Percentiles rank a stretch among this genome's conserved stretches.
phyloP scores from a whole-genome alignment of 2,113 vertebrate genomes.

The Xenopus laevis region DNA sequence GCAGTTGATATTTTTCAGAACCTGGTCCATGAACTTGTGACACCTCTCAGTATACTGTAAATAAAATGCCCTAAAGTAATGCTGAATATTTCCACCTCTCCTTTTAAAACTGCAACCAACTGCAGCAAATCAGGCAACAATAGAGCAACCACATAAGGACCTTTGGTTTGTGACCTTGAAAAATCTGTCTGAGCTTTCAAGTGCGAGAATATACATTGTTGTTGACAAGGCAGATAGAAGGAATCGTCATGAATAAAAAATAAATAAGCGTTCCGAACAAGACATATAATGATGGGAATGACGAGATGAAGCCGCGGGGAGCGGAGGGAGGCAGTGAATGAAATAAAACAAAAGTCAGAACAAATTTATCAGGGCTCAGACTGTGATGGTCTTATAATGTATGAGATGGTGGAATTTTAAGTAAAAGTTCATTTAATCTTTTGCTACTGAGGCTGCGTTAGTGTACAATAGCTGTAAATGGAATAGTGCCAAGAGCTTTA shows the following conservation, averaged over 20 bases:
- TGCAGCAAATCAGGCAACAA: slow-evolving; percentile 2
- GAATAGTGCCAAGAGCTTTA: no score
- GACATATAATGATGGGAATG: no score
- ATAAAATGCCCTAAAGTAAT: slow-evolving; percentile 36
- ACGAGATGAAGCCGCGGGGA: no score
- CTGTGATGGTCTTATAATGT: no score
- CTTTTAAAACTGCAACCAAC: slow-evolving; percentile 4
- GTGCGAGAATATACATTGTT: not conserved
- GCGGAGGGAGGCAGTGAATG: no score
- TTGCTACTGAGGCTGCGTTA: no score
- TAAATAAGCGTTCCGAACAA: not conserved
- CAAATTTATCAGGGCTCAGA: no score
- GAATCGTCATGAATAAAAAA: not conserved
- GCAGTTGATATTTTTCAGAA: no score
- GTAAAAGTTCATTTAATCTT: no score
- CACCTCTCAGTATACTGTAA: slow-evolving; percentile 10
- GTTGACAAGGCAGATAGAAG: not conserved
- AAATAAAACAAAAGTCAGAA: no score
- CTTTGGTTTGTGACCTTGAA: slow-evolving; percentile 36
- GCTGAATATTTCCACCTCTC: not conserved
- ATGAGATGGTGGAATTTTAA: no score
- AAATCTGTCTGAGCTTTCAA: slow-evolving; percentile 14
- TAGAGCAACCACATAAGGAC: not conserved
- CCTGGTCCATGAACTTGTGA: slow-evolving; percentile 10
- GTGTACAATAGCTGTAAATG: no score